A percentile compares a stretch with the other conserved stretches of the same genome.
These are phyloP conservation scores for Cosmia trapezina DNA, from an alignment of 2,888 invertebrate species.

Conservation along the genomic window DNA sequence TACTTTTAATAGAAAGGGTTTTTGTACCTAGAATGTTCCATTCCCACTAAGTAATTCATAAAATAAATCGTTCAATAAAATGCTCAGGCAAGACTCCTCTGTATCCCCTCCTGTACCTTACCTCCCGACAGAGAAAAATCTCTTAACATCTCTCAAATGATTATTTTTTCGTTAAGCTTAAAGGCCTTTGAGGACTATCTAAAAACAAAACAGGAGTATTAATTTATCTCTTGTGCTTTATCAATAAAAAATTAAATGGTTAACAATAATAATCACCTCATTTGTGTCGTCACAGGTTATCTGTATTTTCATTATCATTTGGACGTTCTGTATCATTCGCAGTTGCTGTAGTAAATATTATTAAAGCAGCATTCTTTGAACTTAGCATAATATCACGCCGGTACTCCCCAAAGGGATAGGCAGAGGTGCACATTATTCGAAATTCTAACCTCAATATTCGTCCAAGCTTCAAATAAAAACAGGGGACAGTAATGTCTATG, in stretches of 20 bases:
- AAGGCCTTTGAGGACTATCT: not conserved
- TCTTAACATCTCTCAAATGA: not conserved
- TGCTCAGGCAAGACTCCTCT: not conserved
- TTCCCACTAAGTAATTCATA: not conserved
- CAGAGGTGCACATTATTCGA: not conserved
- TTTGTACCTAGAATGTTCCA: not conserved
- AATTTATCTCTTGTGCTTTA: constrained; percentile 5
- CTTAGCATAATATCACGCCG: not conserved
- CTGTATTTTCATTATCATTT: constrained; percentile 24
- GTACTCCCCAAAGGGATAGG: not conserved
- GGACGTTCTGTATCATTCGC: constrained; percentile 2
- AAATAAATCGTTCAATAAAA: not conserved
- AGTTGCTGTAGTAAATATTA: constrained; percentile 11
- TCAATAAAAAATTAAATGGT: constrained; percentile 25
- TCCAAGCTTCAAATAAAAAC: not conserved
- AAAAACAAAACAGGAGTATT: constrained; percentile 16
- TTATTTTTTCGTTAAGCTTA: not conserved
- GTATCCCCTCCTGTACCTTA: too few relatives aligned
- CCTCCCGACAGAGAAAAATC: not conserved
- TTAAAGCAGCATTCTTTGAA: constrained; percentile 4
- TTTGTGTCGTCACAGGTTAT: constrained; percentile 37
- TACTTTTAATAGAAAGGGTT: not conserved
- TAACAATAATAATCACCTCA: constrained; percentile 19
- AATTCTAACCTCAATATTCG: constrained; percentile 4
- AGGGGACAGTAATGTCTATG: not conserved